Evolutionary conservation across 2,888 invertebrate genomes (phyloP), one percentile per base, ranked within the genome.

Genomic region (Drosophila mulleri): DNA sequence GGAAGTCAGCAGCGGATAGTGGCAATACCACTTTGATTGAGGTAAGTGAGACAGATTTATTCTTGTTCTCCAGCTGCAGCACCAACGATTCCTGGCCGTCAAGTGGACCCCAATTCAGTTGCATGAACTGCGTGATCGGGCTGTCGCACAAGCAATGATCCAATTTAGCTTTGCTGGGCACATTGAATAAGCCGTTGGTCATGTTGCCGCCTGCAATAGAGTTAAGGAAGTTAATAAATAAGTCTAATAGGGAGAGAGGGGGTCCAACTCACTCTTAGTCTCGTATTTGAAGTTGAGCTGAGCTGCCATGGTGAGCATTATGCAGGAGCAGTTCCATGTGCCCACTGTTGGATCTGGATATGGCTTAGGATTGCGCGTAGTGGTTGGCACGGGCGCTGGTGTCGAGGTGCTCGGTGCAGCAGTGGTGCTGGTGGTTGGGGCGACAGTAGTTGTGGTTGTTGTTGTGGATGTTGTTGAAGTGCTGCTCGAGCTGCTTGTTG

Each of bases 281-380:
- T 83, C 87, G 63, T 92, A 93, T n/a, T 91, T 91, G 59, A 96
- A 91, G 76, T 95, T 95, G 64, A 96, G 92, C 88, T 95, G 94
- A 7, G 95, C 94, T 0, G 96, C 95, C 93, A 96, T 95, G 91
- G 95, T 93, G 9, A 95, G 91, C 56, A 96, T 88, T 32, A 97
- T 94, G 86, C 96, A 96, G 8, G 95, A 94, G 0, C 93, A 89
- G 83, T 95, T 95, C 95, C 95, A 95, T 69, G 91, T 93, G 45
- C 94, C 94, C 54, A 92, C 88, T 14, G 79, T 73, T 3, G 93
- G 92, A 3, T 91, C 74, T n/a, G 91, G 88, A 41, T 91, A 89
- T 3, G 93, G 90, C n/a, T 90, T 85, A 39, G 93, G 90, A n/a
- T 72, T 80, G 26, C 88, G 84, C 26, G 91, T 86, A 74, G 79